phyloP scores from a whole-genome alignment of 2,888 invertebrate genomes.

The Hypomecis atomaria region DNA sequence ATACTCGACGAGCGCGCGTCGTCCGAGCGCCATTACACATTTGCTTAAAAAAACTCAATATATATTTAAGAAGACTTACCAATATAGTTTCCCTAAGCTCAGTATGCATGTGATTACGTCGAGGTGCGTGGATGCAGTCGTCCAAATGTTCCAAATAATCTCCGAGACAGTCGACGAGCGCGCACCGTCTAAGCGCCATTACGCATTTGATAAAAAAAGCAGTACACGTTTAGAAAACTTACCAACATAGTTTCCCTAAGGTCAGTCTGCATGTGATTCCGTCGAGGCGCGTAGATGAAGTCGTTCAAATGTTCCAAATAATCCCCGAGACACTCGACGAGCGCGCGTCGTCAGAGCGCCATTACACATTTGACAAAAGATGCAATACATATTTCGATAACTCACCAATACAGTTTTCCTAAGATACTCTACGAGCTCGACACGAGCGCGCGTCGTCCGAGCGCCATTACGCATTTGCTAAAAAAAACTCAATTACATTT shows the following conservation, averaged over 20 bases:
- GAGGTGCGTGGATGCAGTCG: conserved; percentile 53
- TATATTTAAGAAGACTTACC: no score
- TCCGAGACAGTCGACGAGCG: conserved; percentile 69
- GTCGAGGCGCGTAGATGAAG: conserved; percentile 53
- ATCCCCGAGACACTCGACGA: conserved; percentile 59
- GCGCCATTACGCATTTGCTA: conserved; percentile 63
- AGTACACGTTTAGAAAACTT: no score
- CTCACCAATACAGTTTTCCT: conserved; percentile 52
- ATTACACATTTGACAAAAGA: conserved; percentile 63
- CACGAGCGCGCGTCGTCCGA: no score
- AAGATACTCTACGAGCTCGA: no score
- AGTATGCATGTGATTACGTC: conserved; percentile 45
- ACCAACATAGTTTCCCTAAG: conserved; percentile 56
- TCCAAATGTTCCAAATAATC: conserved; percentile 71
- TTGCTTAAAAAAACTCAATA: no score
- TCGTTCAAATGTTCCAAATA: conserved; percentile 70
- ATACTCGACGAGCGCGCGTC: conserved; percentile 50
- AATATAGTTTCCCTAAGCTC: no score
- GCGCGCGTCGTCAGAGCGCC: no score
- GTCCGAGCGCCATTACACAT: conserved; percentile 44
- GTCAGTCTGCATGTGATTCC: conserved; percentile 48
- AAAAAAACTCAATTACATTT: no score
- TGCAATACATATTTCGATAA: no score
- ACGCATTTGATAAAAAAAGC: conserved; percentile 57
- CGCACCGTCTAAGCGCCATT: conserved; percentile 70